Percentiles rank a stretch among this genome's conserved stretches.
These are phyloP conservation scores for Chloropsis hardwickii DNA, from an alignment of 2,113 vertebrate genomes.

Conservation along the genomic window DNA sequence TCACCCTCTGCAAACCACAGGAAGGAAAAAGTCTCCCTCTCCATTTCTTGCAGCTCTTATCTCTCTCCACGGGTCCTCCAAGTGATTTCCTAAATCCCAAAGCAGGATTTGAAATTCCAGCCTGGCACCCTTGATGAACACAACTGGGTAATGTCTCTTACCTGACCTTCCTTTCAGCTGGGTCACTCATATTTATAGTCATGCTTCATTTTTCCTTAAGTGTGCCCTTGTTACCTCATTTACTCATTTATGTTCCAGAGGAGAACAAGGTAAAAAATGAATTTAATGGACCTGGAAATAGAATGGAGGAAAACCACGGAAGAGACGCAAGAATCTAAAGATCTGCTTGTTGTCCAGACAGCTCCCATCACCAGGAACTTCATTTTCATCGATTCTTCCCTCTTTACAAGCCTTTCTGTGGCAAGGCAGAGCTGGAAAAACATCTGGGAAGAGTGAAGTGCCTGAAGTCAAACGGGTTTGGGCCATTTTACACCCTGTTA, in stretches of 20 bases:
- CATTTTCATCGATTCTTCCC: neutral
- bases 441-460: neutral
- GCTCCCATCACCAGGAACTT: neutral
- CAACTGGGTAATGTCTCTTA: neutral
- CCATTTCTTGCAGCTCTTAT: neutral
- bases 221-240: neutral
- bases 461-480: neutral
- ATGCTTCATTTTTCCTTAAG: neutral
- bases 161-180: neutral
- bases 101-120: neutral
- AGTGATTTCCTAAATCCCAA: neutral
- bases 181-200: neutral
- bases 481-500: neutral
- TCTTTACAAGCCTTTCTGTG: neutral
- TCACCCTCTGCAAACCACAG: rapidly evolving
- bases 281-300: slow-evolving; percentile 34
- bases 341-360: neutral
- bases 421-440: neutral
- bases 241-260: neutral
- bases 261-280: neutral
- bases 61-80: neutral
- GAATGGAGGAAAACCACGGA: neutral
- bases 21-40: neutral
- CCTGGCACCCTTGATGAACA: neutral
- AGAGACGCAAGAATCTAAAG: neutral